Evolutionary conservation across 2,888 invertebrate species (phyloP).

Genomic region (Ditula angustiorana): DNA sequence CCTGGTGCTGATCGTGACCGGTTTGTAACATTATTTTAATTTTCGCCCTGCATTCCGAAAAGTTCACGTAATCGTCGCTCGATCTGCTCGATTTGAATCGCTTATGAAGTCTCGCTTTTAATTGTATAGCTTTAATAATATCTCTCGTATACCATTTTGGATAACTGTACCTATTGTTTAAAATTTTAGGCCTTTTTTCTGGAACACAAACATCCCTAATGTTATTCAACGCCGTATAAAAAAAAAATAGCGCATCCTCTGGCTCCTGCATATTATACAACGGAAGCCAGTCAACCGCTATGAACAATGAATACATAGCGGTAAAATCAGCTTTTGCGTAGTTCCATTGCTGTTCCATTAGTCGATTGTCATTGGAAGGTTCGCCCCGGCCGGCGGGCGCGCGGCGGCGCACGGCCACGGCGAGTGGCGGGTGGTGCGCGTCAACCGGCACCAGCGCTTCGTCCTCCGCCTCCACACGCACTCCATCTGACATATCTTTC

Average conservation of each 20-base stretch:
- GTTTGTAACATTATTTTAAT: slow-evolving; percentile 24
- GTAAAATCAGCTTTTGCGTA: not conserved
- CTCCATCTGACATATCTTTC: too few species aligned
- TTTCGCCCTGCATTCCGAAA: slow-evolving; percentile 21
- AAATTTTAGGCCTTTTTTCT: slow-evolving; percentile 30
- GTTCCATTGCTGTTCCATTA: not conserved
- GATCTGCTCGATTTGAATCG: slow-evolving; percentile 33
- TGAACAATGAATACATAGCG: not conserved
- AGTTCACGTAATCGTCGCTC: slow-evolving; percentile 26
- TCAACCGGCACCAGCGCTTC: too few species aligned
- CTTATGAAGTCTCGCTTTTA: slow-evolving; percentile 40
- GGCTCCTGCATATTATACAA: not conserved
- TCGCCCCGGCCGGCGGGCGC: too few species aligned
- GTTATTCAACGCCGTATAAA: not conserved
- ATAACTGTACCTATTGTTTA: slow-evolving; percentile 29
- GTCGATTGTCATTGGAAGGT: too few species aligned
- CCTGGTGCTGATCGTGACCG: slow-evolving; percentile 24
- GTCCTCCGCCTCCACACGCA: too few species aligned
- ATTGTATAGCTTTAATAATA: slow-evolving; percentile 39
- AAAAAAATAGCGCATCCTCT: not conserved
- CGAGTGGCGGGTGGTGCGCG: too few species aligned
- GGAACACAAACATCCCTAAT: slow-evolving; percentile 41
- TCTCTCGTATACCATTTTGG: slow-evolving; percentile 44
- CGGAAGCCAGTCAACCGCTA: not conserved
- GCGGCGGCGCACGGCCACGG: too few species aligned